A percentile compares a stretch with the other conserved stretches of the same genome.
phyloP scores from a whole-genome alignment of 2,797 vertebrate species.

The Galagoides demidoff region DNA sequence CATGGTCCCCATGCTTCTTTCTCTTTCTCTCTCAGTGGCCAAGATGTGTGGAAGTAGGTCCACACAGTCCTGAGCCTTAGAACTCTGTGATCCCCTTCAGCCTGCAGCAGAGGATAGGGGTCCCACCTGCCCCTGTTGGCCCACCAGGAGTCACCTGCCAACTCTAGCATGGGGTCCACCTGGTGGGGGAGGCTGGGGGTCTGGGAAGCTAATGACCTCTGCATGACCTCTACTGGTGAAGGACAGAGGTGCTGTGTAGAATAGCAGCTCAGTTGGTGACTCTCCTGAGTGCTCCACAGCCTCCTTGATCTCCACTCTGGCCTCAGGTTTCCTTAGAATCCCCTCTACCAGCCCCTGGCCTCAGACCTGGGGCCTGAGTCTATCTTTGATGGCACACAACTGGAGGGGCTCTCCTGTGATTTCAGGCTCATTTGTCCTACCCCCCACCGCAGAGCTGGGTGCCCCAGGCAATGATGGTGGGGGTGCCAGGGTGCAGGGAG shows the following conservation, averaged over 20 bases:
- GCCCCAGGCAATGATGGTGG: background rate
- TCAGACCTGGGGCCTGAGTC: background rate
- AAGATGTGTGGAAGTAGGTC: fast-evolving
- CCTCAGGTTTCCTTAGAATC: background rate
- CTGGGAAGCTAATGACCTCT: background rate
- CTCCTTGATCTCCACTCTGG: background rate
- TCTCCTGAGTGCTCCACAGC: fast-evolving
- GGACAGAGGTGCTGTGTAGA: background rate
- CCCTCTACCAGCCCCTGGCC: background rate
- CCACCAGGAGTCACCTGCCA: background rate
- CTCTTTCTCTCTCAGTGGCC: background rate
- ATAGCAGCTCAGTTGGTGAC: background rate
- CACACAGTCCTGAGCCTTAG: background rate
- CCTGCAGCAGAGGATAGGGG: background rate
- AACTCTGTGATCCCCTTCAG: fast-evolving
- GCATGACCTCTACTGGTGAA: fast-evolving
- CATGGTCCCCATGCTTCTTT: no score
- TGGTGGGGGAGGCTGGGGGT: background rate
- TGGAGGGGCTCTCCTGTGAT: background rate
- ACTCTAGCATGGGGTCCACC: fast-evolving
- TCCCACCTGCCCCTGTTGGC: background rate
- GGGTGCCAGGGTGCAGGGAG: background rate
- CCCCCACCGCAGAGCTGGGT: background rate
- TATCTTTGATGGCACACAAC: background rate
- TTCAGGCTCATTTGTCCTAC: background rate